Base-by-base conservation (phyloP, 1,140 invertebrate genomes). In the Lanistes nyassanus region DNA sequence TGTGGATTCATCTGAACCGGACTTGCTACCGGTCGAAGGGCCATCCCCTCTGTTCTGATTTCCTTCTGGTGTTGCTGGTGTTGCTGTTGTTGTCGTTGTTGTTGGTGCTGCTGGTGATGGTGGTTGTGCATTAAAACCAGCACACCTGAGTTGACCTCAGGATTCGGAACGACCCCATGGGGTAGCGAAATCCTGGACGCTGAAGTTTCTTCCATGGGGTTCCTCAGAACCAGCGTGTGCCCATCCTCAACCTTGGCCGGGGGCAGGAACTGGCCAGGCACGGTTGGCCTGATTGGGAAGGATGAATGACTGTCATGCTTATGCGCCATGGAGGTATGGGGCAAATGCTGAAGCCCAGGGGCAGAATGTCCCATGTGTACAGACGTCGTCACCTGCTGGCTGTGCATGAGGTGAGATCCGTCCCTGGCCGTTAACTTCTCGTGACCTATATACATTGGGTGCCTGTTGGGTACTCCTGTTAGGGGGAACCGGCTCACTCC, bases 191-290 rank as follows among this genome's bases (percentile, higher is more conserved):
- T 31, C 34, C 56, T 58, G 4, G 34, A 9, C 7, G 42, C 13
- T 9, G 55, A 55, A 6, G 36, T 60, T 21, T 72, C 70, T 36
- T 72, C 70, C 70, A 72, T 72, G 36, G 70, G 70, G 56, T 72
- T 72, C 13, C 70, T 16, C 56, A 72, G n/a, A 31, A 72, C 70
- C 56, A 72, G 36, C 1, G 13, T 60, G 55, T 60, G 56, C 9
- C 60, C 55, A n/a, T 72, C 36, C 34, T 29, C 29, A 0, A 34
- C 21, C 19, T 29, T 19, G 65, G 37, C 21, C 62, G 7, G 62
- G 16, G 62, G 29, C 21, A 36, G 26, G 62, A 31, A 65, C 26
- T 26, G 62, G 23, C 5, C 34, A 23, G 26, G 2, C 56, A 60
- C 23, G n/a, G 29, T 3, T 23, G 23, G 56, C n/a, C 56, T 60